Conservation (phyloP, 2,888 invertebrate genomes). For the Papilio gigon region DNA sequence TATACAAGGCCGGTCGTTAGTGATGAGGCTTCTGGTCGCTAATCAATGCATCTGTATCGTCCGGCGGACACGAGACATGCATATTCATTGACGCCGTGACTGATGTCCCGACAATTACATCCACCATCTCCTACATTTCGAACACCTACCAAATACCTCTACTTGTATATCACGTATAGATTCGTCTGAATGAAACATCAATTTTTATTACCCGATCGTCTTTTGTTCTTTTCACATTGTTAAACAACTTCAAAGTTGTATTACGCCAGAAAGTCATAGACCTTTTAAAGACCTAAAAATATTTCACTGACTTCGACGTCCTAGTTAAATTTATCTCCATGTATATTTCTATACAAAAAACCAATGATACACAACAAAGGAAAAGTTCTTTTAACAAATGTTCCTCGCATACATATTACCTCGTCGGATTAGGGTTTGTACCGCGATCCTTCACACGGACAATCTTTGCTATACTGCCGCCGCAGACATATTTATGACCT, state of each 20-base stretch:
- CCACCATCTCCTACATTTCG: neutral
- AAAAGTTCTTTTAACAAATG: conserved; percentile 38
- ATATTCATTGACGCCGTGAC: conserved; percentile 37
- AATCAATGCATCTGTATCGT: conserved; percentile 38
- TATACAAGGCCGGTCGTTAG: conserved; percentile 35
- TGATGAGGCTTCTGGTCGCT: conserved; percentile 11
- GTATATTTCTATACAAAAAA: conserved; percentile 35
- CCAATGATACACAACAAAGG: conserved; percentile 33
- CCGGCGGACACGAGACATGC: conserved; percentile 29
- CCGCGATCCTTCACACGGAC: conserved; percentile 38
- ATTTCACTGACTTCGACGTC: neutral
- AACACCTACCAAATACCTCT: neutral
- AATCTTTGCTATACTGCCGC: conserved; percentile 25
- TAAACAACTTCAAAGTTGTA: neutral
- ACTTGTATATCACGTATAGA: neutral
- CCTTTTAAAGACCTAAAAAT: conserved; percentile 7
- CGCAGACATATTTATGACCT: conserved; percentile 31
- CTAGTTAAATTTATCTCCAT: conserved; percentile 21
- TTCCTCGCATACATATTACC: conserved; percentile 38
- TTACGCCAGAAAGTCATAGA: no score
- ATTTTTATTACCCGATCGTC: neutral
- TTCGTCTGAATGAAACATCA: no score
- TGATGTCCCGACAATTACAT: conserved; percentile 38
- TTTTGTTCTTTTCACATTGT: neutral
- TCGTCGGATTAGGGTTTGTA: conserved; percentile 39